Conservation (phyloP, 1,140 invertebrate species). For the Artemia franciscana region DNA sequence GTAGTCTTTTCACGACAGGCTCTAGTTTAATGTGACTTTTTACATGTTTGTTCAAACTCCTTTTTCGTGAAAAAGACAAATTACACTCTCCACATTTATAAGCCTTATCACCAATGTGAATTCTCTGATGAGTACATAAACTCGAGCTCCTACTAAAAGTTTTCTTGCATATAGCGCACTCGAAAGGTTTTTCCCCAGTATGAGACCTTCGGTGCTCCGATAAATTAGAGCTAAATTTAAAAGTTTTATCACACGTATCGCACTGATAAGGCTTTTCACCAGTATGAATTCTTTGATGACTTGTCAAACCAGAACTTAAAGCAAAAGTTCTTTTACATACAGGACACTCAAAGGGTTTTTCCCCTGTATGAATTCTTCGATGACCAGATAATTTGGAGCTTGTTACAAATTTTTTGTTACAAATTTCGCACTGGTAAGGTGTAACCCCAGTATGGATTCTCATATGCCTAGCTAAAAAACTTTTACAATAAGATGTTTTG, state of each 20-base stretch:
- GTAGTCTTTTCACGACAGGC: no score
- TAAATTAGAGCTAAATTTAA: constrained; percentile 54
- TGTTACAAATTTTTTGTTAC: constrained; percentile 30
- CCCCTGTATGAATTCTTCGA: constrained; percentile 32
- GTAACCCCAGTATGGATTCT: no score
- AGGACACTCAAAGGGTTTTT: constrained; percentile 19
- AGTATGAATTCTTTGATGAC: constrained; percentile 31
- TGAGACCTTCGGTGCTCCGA: constrained; percentile 44
- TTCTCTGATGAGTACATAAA: constrained; percentile 43
- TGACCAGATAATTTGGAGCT: constrained; percentile 23
- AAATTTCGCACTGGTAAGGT: no score
- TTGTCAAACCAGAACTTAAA: constrained; percentile 32
- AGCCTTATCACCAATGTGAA: constrained; percentile 37
- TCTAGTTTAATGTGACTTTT: no score
- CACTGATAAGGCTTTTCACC: constrained; percentile 32
- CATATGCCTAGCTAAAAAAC: no score
- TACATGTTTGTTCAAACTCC: no score
- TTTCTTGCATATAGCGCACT: constrained; percentile 33
- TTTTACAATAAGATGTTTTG: no score
- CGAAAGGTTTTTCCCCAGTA: constrained; percentile 33
- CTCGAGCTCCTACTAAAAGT: constrained; percentile 31
- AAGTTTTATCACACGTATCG: constrained; percentile 40
- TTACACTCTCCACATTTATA: constrained; percentile 35
- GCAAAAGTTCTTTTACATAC: constrained; percentile 37
- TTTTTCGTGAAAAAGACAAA: no score